phyloP scores from a whole-genome alignment of 2,888 invertebrate species.

The Norana najaformis region DNA sequence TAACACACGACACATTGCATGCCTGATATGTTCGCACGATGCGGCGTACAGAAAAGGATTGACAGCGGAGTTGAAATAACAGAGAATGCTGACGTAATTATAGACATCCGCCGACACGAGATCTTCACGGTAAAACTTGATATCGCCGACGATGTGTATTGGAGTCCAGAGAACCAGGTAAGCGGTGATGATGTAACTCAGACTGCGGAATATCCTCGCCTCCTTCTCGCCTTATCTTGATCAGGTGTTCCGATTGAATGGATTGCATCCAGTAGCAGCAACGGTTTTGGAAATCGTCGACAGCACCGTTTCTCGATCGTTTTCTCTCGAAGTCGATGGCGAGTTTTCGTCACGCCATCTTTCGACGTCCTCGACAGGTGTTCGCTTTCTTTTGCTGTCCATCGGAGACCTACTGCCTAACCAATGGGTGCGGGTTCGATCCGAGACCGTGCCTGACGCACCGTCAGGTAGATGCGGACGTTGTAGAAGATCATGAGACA shows the following conservation, averaged over 20 bases:
- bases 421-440: neutral
- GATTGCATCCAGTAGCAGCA: no score
- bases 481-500: neutral
- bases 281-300: neutral
- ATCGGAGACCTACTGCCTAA: neutral
- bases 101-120: constrained; percentile 38
- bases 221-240: constrained; percentile 36
- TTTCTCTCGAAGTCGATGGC: neutral
- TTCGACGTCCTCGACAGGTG: neutral
- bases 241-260: neutral
- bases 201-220: constrained; percentile 40
- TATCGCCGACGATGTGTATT: constrained; percentile 44
- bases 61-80: constrained; percentile 44
- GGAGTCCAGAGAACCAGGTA: constrained; percentile 45
- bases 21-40: constrained; percentile 38
- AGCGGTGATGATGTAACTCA: constrained; percentile 40
- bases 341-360: neutral
- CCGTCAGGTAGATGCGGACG: neutral
- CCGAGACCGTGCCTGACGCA: neutral
- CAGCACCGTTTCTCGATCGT: neutral
- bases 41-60: constrained; percentile 45
- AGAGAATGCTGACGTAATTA: constrained; percentile 42
- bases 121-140: constrained; percentile 35
- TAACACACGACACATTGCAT: constrained; percentile 25
- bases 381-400: neutral